These are phyloP conservation scores for Heterotilapia buettikoferi DNA, from an alignment of 2,113 vertebrate genomes.

Conservation along the genomic window DNA sequence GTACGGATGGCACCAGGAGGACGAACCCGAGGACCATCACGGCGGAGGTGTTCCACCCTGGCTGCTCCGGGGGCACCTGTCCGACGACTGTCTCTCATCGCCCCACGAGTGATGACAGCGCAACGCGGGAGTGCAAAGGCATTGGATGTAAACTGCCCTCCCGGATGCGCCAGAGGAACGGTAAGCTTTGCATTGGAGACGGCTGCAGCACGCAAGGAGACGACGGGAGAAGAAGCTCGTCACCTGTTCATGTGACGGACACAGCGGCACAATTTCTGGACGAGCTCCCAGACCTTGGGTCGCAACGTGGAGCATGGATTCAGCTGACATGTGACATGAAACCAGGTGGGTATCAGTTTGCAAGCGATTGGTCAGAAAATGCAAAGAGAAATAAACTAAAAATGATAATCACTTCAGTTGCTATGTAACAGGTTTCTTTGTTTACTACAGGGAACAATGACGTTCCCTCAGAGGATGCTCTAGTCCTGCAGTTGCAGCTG, in stretches of 20 bases:
- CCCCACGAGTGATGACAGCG: constrained; percentile 10
- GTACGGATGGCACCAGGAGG: constrained; percentile 21
- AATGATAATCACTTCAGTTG: neutral
- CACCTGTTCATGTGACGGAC: constrained; percentile 71
- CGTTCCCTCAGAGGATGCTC: constrained; percentile 79
- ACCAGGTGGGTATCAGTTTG: constrained; percentile 66
- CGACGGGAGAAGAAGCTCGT: constrained; percentile 25
- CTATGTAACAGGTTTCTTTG: neutral
- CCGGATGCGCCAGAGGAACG: constrained; percentile 63
- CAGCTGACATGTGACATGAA: constrained; percentile 83
- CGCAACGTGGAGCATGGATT: constrained; percentile 73
- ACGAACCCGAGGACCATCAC: constrained; percentile 67
- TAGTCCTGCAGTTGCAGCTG: constrained; percentile 81
- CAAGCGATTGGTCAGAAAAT: neutral
- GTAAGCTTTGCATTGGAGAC: constrained; percentile 63
- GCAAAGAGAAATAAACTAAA: neutral
- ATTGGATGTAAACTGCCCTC: constrained; percentile 72
- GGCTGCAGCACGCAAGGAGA: constrained; percentile 47
- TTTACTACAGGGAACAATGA: constrained; percentile 75
- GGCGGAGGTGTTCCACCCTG: constrained; percentile 61
- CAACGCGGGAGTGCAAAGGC: constrained; percentile 67
- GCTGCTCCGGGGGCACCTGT: constrained; percentile 54
- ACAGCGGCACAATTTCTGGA: constrained; percentile 77
- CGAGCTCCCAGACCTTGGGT: constrained; percentile 67
- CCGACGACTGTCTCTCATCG: constrained; percentile 22